Percentiles rank a stretch among this genome's conserved stretches.
Evolutionary conservation across 1,140 invertebrate genomes (phyloP).

Genomic region (Babylonia areolata): DNA sequence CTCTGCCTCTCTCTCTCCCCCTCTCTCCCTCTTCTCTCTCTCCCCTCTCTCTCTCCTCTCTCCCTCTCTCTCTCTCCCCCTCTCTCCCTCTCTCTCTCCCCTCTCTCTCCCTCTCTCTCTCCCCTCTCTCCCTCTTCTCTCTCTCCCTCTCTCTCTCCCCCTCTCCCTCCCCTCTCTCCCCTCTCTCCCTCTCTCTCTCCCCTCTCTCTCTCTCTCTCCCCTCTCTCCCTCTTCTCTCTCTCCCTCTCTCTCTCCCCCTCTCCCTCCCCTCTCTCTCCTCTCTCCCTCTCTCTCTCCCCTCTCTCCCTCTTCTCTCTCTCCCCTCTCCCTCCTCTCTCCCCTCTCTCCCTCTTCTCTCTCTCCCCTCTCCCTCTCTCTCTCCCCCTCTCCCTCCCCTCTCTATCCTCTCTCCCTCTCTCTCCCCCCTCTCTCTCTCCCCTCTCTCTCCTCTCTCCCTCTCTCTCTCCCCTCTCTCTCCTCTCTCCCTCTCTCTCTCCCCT

Average conservation of each 20-base stretch:
- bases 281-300: neutral
- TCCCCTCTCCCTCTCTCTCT: neutral
- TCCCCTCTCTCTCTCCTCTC: neutral
- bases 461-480: too few species aligned
- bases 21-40: neutral
- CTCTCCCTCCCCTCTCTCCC: too few species aligned
- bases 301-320: too few species aligned
- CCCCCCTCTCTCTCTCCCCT: too few species aligned
- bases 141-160: too few species aligned
- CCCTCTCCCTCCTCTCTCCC: conserved; percentile 4
- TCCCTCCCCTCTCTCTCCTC: neutral
- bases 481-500: too few species aligned
- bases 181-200: too few species aligned
- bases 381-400: neutral
- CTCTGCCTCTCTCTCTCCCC: neutral
- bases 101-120: too few species aligned
- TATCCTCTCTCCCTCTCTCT: neutral
- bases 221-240: neutral
- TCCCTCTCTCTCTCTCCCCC: conserved; percentile 5
- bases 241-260: neutral
- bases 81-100: neutral
- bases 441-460: too few species aligned
- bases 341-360: too few species aligned
- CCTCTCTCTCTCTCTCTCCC: neutral
- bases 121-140: too few species aligned